Evolutionary conservation across 2,797 vertebrate species (phyloP), one percentile per base, ranked within the genome.

Genomic region (Peromyscus melanophrys): DNA sequence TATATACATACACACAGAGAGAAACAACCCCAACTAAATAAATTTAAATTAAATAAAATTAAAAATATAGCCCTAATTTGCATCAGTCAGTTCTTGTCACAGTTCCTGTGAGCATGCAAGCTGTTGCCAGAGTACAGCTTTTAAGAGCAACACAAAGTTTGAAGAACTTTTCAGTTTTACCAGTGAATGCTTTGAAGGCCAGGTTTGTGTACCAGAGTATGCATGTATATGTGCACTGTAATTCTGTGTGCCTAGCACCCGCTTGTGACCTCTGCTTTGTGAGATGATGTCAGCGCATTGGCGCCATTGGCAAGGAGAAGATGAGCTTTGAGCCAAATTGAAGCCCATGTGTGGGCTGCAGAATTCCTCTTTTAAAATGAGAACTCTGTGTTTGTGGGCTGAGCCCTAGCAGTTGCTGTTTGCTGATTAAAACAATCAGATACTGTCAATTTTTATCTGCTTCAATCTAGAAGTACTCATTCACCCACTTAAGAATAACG

Each of bases 21-120:
- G 21, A 84, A 67, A 85, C 31, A 67, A n/a, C 17, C 49, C 23
- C 43, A 87, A 55, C 34, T 71, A 52, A 87, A 55, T 55, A 71
- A 87, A 71, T 25, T 87, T n/a, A 16, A 85, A 84, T 49, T 71
- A 52, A 87, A 55, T 55, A 71, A 87, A 71, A n/a, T 87, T n/a
- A 12, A 85, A 84, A 40, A 57, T 16, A 55, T 46, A 59, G 34
- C 19, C 13, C 1, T 57, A 65, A 17, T 31, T 69, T 49, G 1
- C 9, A 37, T 46, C 34, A 46, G 40, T 46, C 0, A 11, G 1
- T 29, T 77, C 76, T 95, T 27, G 1, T 63, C 25, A 4, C 4
- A 8, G 61, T 81, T 43, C 57, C 49, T 0, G 10, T 37, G 59
- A 73, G 55, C 46, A 67, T 34, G 6, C 14, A 16, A 3, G 19